Percentiles rank a stretch among this genome's conserved stretches.
Conservation (phyloP, 2,888 invertebrate species). For the Apoderus coryli region DNA sequence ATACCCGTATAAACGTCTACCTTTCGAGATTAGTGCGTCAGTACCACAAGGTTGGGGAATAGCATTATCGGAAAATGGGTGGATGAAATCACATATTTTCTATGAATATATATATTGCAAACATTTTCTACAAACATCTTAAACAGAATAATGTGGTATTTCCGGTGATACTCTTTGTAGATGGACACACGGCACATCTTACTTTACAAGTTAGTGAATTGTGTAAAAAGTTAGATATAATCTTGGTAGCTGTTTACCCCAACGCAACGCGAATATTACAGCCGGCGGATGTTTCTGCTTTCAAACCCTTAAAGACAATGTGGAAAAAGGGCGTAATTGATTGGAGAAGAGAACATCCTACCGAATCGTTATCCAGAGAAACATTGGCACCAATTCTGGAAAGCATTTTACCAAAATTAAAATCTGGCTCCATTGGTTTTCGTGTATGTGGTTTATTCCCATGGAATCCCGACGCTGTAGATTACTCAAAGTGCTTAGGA, state of each 20-base stretch:
- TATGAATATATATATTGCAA: slow-evolving; percentile 13
- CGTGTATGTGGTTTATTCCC: slow-evolving; percentile 5
- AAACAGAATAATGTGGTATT: slow-evolving; percentile 9
- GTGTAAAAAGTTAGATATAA: slow-evolving; percentile 13
- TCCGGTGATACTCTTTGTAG: slow-evolving; percentile 12
- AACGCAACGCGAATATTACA: slow-evolving; percentile 12
- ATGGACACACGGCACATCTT: slow-evolving; percentile 12
- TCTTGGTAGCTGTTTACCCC: slow-evolving; percentile 20
- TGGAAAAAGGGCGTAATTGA: slow-evolving; percentile 10
- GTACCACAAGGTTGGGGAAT: slow-evolving; percentile 11
- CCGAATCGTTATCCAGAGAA: slow-evolving; percentile 7
- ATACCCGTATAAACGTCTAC: slow-evolving; percentile 7
- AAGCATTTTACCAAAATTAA: background rate
- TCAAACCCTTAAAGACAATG: slow-evolving; percentile 8
- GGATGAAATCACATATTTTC: slow-evolving; percentile 15
- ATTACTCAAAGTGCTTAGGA: slow-evolving; percentile 4
- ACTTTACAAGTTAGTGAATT: slow-evolving; percentile 11
- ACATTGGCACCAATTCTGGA: slow-evolving; percentile 9
- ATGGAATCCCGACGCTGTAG: slow-evolving; percentile 6
- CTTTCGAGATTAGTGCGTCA: background rate
- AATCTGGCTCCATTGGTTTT: slow-evolving; percentile 6
- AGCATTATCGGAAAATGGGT: slow-evolving; percentile 14
- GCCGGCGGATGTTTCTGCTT: slow-evolving; percentile 10
- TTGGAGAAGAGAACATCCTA: slow-evolving; percentile 8
- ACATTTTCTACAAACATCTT: slow-evolving; percentile 11